Base-by-base conservation (phyloP, 2,797 vertebrate genomes). In the Naso thynnoides region DNA sequence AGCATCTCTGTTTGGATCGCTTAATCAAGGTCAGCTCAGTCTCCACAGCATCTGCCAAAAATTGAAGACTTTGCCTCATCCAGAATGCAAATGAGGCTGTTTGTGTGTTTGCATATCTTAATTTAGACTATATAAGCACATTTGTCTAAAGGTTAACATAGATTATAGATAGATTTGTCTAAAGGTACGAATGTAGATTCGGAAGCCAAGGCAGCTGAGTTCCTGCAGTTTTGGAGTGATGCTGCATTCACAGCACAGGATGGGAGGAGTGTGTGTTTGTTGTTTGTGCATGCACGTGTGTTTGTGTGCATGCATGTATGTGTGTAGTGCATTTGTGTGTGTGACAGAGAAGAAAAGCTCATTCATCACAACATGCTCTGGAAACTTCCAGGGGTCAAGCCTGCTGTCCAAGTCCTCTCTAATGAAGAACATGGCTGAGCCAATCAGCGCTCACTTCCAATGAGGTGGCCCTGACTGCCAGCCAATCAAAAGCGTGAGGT, bases 351-450 rank as follows among this genome's bases (percentile, higher is more conserved):
- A 81, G 64, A 73, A 86, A 85, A 86, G 76, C 86, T 87, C 85
- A 95, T 96, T 95, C 91, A 95, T 96, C 94, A 95, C 79, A 6
- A 53, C 56, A 27, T 84, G 91, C 90, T 89, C 78, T 82, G 85
- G 85, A 88, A 91, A 85, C 91, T 87, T 89, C 85, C 71, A 75
- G 89, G 91, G 94, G 88, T 92, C 91, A 93, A n/a, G 77, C 86
- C 75, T 53, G 72, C 89, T 90, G 87, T 88, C 86, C 88, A 70
- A 79, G 76, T 73, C 73, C 87, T 76, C 83, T 83, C 41, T 93
- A 94, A 95, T 94, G 92, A 95, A 94, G 88, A 62, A 29, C 86
- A 69, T 78, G 8, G 61, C 86, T 56, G 84, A 91, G 90, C 95
- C 95, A 95, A 92, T 94, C 84, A 41, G 79, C 81, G 48, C 49